A percentile compares a stretch with the other conserved stretches of the same genome.
Conservation (phyloP, 2,113 vertebrate species). For the Apistogramma diplotaenia region DNA sequence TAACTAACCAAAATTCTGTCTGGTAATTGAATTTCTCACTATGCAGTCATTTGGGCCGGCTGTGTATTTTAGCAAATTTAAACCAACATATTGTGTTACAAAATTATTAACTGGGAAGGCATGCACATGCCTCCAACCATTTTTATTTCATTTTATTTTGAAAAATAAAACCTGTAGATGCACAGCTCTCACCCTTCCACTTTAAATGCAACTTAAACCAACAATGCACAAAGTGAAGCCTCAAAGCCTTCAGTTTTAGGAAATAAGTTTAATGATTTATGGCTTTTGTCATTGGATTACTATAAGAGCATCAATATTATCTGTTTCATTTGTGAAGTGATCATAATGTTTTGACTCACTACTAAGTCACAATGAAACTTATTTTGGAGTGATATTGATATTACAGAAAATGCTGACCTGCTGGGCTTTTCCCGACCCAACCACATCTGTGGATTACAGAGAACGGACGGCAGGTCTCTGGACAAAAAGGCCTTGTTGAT, state of each 20-base stretch:
- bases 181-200: not conserved
- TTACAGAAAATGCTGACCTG: not conserved
- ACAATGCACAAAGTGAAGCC: not conserved
- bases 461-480: not conserved
- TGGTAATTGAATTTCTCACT: constrained; percentile 9
- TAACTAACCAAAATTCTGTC: constrained; percentile 34
- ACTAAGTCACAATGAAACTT: too few relatives aligned
- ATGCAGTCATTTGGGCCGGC: not conserved
- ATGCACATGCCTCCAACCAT: not conserved
- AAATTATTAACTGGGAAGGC: not conserved
- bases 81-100: not conserved
- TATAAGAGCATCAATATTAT: not conserved
- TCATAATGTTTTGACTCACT: not conserved
- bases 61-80: not conserved
- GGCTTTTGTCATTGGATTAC: not conserved
- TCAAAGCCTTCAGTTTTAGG: not conserved
- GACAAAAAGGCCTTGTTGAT: not conserved
- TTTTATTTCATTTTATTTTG: not conserved
- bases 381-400: not conserved
- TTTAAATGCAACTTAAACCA: not conserved
- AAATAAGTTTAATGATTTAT: not conserved
- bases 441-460: not conserved
- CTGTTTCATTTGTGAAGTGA: not conserved
- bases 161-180: not conserved
- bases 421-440: not conserved